Percentiles rank a stretch among this genome's conserved stretches.
Conservation (phyloP, 2,113 vertebrate species). For the Phycodurus eques region DNA sequence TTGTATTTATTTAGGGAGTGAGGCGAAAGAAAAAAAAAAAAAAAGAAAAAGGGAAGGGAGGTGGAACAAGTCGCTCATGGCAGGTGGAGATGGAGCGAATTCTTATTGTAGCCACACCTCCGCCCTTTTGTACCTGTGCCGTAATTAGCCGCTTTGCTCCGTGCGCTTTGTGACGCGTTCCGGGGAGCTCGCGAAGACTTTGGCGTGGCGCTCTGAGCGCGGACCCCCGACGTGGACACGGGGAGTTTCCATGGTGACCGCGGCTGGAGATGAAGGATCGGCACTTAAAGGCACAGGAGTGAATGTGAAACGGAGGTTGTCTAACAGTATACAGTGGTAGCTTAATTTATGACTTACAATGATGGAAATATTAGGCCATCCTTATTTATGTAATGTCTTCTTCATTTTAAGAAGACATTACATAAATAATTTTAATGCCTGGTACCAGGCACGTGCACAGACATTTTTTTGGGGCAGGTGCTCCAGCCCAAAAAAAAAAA, state of each 20-base stretch:
- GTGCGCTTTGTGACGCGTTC: slow-evolving; percentile 12
- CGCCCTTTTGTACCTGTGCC: slow-evolving; percentile 32
- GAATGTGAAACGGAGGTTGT: slow-evolving; percentile 10
- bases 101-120: slow-evolving; percentile 37
- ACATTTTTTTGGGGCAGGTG: too few relatives aligned
- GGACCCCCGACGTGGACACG: slow-evolving; percentile 66
- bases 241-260: slow-evolving; percentile 76
- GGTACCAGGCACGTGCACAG: too few relatives aligned
- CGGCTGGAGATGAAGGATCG: slow-evolving; percentile 70
- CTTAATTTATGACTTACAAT: too few relatives aligned
- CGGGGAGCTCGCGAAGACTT: not conserved
- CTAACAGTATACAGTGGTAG: too few relatives aligned
- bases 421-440: too few relatives aligned
- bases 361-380: too few relatives aligned
- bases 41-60: not conserved
- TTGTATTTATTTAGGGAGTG: slow-evolving; percentile 16
- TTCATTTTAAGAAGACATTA: too few relatives aligned
- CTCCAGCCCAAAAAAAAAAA: too few relatives aligned
- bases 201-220: slow-evolving; percentile 46
- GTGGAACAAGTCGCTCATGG: not conserved
- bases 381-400: too few relatives aligned
- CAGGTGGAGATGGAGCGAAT: slow-evolving; percentile 27
- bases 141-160: slow-evolving; percentile 51
- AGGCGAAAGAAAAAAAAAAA: too few relatives aligned
- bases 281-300: slow-evolving; percentile 63